phyloP scores from a whole-genome alignment of 2,888 invertebrate genomes.

The Aproaerema taeniolella region DNA sequence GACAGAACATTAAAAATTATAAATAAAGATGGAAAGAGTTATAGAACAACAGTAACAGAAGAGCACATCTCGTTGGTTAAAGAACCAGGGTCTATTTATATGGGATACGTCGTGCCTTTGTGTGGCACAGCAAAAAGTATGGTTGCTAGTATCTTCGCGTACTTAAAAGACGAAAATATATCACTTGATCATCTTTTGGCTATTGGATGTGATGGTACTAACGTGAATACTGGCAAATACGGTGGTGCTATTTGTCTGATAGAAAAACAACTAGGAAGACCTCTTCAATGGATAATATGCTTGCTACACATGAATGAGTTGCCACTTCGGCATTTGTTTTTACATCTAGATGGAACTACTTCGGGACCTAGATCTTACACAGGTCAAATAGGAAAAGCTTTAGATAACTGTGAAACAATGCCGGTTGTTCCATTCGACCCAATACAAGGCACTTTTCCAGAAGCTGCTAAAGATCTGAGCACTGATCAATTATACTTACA shows the following conservation, averaged over 20 bases:
- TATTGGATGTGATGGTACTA: slow-evolving; percentile 25
- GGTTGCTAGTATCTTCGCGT: slow-evolving; percentile 2
- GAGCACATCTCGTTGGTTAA: slow-evolving; percentile 15
- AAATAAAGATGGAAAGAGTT: slow-evolving; percentile 12
- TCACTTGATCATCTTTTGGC: slow-evolving; percentile 14
- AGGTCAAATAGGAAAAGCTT: slow-evolving; percentile 17
- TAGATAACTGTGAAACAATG: slow-evolving; percentile 19
- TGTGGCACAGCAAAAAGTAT: slow-evolving; percentile 11
- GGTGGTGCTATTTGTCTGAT: slow-evolving; percentile 21
- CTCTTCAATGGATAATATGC: slow-evolving; percentile 23
- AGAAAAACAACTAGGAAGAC: slow-evolving; percentile 20
- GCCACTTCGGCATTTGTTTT: slow-evolving; percentile 23
- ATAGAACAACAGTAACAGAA: slow-evolving; percentile 6
- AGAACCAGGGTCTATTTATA: slow-evolving; percentile 17
- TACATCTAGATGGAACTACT: slow-evolving; percentile 20
- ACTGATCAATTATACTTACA: slow-evolving; percentile 21
- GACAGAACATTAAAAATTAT: slow-evolving; percentile 14
- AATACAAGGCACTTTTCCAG: slow-evolving; percentile 10
- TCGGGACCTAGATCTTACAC: slow-evolving; percentile 17
- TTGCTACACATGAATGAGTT: slow-evolving; percentile 22
- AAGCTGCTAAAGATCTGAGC: slow-evolving; percentile 17
- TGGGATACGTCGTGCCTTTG: slow-evolving; percentile 10
- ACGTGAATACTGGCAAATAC: slow-evolving; percentile 19
- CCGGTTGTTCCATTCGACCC: slow-evolving; percentile 13
- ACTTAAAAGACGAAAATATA: slow-evolving; percentile 5